A percentile compares a stretch with the other conserved stretches of the same genome.
Evolutionary conservation across 2,113 vertebrate genomes (phyloP).

Genomic region (Danionella cerebrum): DNA sequence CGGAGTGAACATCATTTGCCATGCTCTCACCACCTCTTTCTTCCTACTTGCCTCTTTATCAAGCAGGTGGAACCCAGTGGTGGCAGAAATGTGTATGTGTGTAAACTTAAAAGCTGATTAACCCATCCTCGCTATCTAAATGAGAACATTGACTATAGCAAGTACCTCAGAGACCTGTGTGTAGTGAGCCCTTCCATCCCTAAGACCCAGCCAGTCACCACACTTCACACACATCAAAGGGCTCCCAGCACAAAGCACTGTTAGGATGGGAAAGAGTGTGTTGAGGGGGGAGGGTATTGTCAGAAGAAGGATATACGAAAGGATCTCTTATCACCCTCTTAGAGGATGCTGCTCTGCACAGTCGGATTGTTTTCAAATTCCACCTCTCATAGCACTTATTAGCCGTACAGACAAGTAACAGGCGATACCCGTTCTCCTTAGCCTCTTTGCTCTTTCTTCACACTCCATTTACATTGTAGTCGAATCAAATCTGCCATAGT

Average conservation of each 20-base stretch:
- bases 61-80: conserved; percentile 65
- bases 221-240: conserved; percentile 92
- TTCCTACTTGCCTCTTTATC: conserved; percentile 47
- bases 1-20: conserved; percentile 21
- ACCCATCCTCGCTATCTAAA: conserved; percentile 80
- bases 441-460: too few species aligned
- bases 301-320: conserved; percentile 73
- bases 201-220: conserved; percentile 76
- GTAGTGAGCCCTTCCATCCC: conserved; percentile 61
- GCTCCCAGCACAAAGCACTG: conserved; percentile 44
- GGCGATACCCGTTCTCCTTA: too few species aligned
- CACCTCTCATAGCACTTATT: conserved; percentile 99
- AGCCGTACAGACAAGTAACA: too few species aligned
- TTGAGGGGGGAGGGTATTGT: conserved; percentile 20
- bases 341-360: conserved; percentile 80
- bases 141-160: conserved; percentile 81
- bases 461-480: too few species aligned
- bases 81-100: conserved; percentile 61
- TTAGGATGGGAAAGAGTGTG: conserved; percentile 21
- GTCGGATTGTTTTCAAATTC: conserved; percentile 94
- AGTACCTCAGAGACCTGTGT: conserved; percentile 72
- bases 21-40: neutral
- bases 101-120: conserved; percentile 92
- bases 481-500: too few species aligned
- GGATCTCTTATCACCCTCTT: conserved; percentile 91